Evolutionary conservation across 1,140 invertebrate genomes (phyloP), one percentile per base, ranked within the genome.

Genomic region (Aphaenogaster ashmeadi): DNA sequence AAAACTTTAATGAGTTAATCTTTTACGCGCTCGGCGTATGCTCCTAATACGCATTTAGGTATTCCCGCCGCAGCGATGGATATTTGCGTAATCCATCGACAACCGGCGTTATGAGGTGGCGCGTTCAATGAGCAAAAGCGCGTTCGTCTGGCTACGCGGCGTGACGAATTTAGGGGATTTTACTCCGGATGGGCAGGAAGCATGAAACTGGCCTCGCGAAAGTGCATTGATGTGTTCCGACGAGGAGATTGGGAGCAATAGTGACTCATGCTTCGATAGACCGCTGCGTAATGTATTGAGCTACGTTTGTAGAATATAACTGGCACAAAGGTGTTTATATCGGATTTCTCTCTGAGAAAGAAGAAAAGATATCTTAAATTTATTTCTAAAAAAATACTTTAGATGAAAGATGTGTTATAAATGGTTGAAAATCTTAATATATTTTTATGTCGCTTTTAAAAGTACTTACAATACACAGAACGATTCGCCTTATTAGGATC

Each of bases 1-100:
- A 87, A 90, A 87, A 87, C 41, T 90, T 90, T 83, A 79, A 89
- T 41, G 85, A 74, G 62, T 87, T 90, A 87, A 90, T 89, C 52
- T 87, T 90, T 87, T 83, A 79, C 58, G 64, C 52, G 58, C 11
- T 2, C 6, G 18, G 62, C 44, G 44, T 54, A 75, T 58, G 54
- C 15, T 79, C 67, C 36, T 81, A 60, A 83, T 58, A 67, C 60
- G 50, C 58, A 60, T 84, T 77, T 62, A 33, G 71, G 58, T 60
- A 47, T 77, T 77, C 6, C 44, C 38, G 36, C 11, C 44, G 69
- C 41, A 33, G 38, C 58, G 33, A 41, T 21, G 86, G 8, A 21
- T 36, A 72, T 33, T 54, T 7, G 18, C 56, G 44, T 72, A 85
- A 89, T 86, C 62, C 41, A 44, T 38, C 78, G 78, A 69, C 67